Evolutionary conservation across 2,113 vertebrate species (phyloP).

Genomic region (Malaclemys terrapin): DNA sequence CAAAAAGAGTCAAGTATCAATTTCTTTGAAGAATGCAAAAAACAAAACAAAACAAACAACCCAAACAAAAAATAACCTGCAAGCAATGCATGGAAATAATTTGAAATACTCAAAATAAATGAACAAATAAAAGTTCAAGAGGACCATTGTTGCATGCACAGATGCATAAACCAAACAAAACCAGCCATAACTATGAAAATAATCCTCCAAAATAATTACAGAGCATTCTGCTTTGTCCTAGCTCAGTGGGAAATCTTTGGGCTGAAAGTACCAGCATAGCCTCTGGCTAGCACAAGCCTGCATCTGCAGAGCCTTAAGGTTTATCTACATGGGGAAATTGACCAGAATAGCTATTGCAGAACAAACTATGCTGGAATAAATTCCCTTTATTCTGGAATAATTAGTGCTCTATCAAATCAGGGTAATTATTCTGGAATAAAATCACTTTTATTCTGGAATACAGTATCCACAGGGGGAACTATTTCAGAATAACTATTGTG

Average conservation of each 20-base stretch:
- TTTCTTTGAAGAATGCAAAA: background rate
- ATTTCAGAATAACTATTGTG: background rate
- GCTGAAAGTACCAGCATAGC: background rate
- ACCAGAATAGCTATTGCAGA: background rate
- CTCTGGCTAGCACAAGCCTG: background rate
- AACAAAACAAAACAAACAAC: background rate
- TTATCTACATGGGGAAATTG: accelerated
- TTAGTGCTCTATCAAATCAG: background rate
- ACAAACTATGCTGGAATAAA: background rate
- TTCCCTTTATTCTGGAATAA: background rate
- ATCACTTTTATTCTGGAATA: background rate
- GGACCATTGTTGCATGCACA: background rate
- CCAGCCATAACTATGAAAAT: background rate
- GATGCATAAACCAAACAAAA: background rate
- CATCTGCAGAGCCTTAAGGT: background rate
- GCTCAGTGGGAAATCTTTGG: background rate
- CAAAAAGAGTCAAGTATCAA: background rate
- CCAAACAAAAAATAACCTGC: background rate
- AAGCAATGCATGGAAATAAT: background rate
- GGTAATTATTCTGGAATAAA: background rate
- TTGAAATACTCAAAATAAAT: background rate
- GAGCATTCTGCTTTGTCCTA: background rate
- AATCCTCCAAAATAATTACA: background rate
- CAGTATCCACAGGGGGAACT: accelerated
- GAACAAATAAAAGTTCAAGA: background rate